phyloP scores from a whole-genome alignment of 2,797 vertebrate species.

The Takifugu ocellatus region DNA sequence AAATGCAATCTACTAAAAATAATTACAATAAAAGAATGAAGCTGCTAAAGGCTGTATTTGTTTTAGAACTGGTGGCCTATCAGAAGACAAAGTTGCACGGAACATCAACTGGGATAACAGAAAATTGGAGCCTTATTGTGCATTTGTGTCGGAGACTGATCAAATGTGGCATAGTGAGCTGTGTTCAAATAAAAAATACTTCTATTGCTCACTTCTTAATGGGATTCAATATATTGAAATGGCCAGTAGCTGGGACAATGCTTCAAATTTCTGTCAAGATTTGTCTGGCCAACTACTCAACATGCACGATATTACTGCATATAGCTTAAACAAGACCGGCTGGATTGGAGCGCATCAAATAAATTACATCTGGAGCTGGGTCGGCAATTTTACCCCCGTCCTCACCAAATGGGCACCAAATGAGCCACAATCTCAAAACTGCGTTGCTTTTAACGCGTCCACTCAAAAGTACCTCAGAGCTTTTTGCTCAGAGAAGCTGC shows the following conservation, averaged over 20 bases:
- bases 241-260: fast-evolving
- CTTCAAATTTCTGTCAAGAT: neutral
- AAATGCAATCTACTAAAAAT: too few relatives aligned
- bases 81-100: neutral
- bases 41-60: neutral
- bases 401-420: slow-evolving; percentile 16
- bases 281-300: fast-evolving
- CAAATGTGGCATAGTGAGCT: slow-evolving; percentile 2
- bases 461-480: fast-evolving
- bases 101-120: neutral
- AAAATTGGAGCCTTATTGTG: slow-evolving; percentile 9
- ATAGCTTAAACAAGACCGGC: fast-evolving
- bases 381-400: fast-evolving
- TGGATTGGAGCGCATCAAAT: slow-evolving; percentile 40
- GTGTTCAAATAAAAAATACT: neutral
- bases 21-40: neutral
- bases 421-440: slow-evolving; percentile 3
- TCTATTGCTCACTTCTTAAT: neutral
- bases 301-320: neutral
- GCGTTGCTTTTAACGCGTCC: fast-evolving
- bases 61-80: slow-evolving; percentile 29
- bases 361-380: slow-evolving; percentile 23
- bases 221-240: fast-evolving
- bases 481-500: fast-evolving
- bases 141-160: neutral